Percentiles rank a stretch among this genome's conserved stretches.
phyloP scores from a whole-genome alignment of 2,113 vertebrate species.

The Crotalus helleri region DNA sequence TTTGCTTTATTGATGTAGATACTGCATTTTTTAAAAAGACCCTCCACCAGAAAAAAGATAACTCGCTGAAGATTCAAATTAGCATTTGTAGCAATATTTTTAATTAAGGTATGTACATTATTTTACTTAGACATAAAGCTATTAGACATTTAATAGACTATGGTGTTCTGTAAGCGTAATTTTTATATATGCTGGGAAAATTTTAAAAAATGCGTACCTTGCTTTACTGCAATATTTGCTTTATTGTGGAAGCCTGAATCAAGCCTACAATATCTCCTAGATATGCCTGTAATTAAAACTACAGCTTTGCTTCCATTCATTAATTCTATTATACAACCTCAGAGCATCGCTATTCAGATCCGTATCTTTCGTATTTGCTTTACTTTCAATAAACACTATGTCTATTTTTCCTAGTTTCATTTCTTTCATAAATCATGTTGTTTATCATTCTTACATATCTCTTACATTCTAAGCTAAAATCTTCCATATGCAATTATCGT shows the following conservation, averaged over 20 bases:
- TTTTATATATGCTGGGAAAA: not conserved
- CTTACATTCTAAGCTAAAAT: not conserved
- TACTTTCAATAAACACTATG: not conserved
- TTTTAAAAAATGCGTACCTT: not conserved
- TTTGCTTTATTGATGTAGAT: not conserved
- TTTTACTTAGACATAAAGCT: not conserved
- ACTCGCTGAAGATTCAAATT: not conserved
- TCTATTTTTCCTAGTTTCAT: not conserved
- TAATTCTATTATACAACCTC: not conserved
- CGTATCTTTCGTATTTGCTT: not conserved
- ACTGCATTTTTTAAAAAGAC: not conserved
- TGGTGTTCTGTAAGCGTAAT: not conserved
- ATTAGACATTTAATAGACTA: not conserved
- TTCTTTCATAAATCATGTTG: not conserved
- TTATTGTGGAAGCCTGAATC: not conserved
- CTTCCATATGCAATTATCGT: not conserved
- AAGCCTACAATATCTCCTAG: not conserved
- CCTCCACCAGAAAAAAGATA: not conserved
- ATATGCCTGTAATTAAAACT: not conserved
- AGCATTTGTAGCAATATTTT: not conserved
- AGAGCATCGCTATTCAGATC: not conserved
- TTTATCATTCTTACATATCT: not conserved
- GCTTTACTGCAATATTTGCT: not conserved
- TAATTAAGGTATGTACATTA: not conserved
- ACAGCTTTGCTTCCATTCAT: not conserved